Percentiles rank a stretch among this genome's conserved stretches.
These are phyloP conservation scores for Drosophila anomalipes DNA, from an alignment of 2,888 invertebrate genomes.

Conservation along the genomic window DNA sequence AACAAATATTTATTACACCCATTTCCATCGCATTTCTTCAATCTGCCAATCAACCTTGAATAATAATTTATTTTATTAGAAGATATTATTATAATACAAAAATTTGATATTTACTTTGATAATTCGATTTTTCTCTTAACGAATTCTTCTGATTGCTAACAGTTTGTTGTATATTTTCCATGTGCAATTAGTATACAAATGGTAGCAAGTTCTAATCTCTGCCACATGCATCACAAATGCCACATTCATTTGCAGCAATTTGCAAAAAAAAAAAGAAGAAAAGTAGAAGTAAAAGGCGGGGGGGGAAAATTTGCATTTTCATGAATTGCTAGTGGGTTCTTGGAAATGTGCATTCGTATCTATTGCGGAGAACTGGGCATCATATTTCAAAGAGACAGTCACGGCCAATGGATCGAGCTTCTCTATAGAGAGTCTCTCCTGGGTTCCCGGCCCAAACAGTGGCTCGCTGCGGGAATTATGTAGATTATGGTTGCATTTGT, in stretches of 20 bases:
- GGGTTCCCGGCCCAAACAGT: constrained; percentile 7
- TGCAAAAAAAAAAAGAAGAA: constrained; percentile 18
- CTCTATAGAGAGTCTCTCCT: constrained; percentile 1
- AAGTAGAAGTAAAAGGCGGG: not conserved
- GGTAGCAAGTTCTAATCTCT: constrained; percentile 53
- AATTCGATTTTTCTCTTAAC: not conserved
- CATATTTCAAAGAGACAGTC: constrained; percentile 70
- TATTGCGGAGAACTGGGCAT: constrained; percentile 61
- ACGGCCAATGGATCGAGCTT: constrained; percentile 15
- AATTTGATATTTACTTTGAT: not conserved
- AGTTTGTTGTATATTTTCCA: not conserved
- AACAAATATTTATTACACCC: not conserved
- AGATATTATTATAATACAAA: no score
- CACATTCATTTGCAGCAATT: constrained; percentile 49
- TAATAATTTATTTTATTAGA: not conserved
- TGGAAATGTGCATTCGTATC: constrained; percentile 54
- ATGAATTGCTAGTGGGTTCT: constrained; percentile 36
- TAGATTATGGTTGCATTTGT: constrained; percentile 40
- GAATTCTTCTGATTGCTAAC: not conserved
- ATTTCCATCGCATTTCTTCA: not conserved
- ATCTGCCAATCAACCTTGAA: not conserved
- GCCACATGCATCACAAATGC: constrained; percentile 45
- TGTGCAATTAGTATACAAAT: constrained; percentile 45
- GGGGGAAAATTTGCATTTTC: constrained; percentile 26
- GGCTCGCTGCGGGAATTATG: constrained; percentile 58